Evolutionary conservation across 2,888 invertebrate species (phyloP).

Genomic region (Leptarthrus brevirostris): DNA sequence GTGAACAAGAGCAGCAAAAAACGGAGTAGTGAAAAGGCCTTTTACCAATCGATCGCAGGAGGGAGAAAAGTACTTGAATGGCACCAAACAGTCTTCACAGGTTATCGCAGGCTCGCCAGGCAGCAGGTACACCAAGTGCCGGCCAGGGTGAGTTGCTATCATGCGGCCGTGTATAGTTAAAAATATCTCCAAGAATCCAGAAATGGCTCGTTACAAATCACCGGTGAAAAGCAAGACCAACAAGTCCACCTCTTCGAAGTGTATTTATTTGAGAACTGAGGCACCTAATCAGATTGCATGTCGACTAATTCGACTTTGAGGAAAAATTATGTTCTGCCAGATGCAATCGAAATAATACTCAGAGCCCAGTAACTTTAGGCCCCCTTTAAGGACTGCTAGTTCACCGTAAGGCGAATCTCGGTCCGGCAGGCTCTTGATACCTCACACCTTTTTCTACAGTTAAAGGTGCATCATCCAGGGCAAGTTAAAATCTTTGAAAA

Average conservation of each 20-base stretch:
- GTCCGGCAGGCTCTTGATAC: background rate
- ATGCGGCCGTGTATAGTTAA: conserved; percentile 32
- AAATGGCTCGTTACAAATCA: conserved; percentile 48
- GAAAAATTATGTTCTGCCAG: conserved; percentile 59
- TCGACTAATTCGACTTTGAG: conserved; percentile 59
- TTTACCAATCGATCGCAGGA: conserved; percentile 16
- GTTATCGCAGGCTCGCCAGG: conserved; percentile 19
- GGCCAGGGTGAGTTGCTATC: conserved; percentile 18
- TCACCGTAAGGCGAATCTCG: conserved; percentile 24
- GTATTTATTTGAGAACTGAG: conserved; percentile 53
- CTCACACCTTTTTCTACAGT: conserved; percentile 24
- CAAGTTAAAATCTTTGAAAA: conserved; percentile 27
- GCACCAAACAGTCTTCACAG: conserved; percentile 50
- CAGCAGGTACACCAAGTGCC: background rate
- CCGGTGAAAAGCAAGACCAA: conserved; percentile 13
- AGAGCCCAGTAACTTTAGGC: conserved; percentile 49
- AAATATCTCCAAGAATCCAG: conserved; percentile 38
- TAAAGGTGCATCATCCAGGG: conserved; percentile 26
- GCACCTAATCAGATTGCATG: conserved; percentile 58
- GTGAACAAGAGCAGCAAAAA: conserved; percentile 41
- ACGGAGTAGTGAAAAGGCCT: conserved; percentile 23
- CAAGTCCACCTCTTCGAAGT: conserved; percentile 34
- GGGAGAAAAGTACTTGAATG: conserved; percentile 31
- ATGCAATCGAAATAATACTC: conserved; percentile 57
- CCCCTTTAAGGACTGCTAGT: conserved; percentile 51